Percentiles rank a stretch among this genome's conserved stretches.
Evolutionary conservation across 2,797 vertebrate species (phyloP).

Genomic region (Pygocentrus nattereri): DNA sequence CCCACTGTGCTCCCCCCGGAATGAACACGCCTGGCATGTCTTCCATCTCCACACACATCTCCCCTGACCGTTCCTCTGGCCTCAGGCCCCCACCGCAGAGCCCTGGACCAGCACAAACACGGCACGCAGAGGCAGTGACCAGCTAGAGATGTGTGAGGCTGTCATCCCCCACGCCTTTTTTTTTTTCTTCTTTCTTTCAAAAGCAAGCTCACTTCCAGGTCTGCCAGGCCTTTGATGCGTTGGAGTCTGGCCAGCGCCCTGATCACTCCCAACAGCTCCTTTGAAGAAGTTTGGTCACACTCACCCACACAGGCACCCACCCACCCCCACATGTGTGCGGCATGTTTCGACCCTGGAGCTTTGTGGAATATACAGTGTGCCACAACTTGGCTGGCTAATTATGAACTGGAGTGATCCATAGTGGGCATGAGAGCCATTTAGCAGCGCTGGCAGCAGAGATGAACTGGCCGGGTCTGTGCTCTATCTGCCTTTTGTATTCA

Average conservation of each 20-base stretch:
- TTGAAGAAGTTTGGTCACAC: constrained; percentile 70
- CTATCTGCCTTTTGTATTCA: constrained; percentile 67
- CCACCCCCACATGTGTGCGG: constrained; percentile 9
- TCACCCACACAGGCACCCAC: constrained; percentile 5
- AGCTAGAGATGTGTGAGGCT: constrained; percentile 45
- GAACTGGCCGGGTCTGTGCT: constrained; percentile 62
- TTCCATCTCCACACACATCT: constrained; percentile 48
- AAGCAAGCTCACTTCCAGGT: constrained; percentile 71
- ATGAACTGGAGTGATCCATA: constrained; percentile 47
- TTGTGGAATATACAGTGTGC: constrained; percentile 38
- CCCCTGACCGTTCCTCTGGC: constrained; percentile 28
- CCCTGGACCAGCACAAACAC: constrained; percentile 5
- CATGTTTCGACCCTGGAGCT: constrained; percentile 25
- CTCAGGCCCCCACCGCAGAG: constrained; percentile 24
- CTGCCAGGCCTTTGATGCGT: constrained; percentile 75
- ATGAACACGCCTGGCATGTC: constrained; percentile 41
- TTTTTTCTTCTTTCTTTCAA: constrained; percentile 70
- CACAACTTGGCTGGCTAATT: constrained; percentile 35
- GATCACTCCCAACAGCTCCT: constrained; percentile 77
- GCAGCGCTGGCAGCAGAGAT: constrained; percentile 59
- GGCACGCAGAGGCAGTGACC: constrained; percentile 42
- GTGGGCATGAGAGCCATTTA: constrained; percentile 56
- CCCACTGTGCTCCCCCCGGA: constrained; percentile 40
- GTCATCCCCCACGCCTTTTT: constrained; percentile 29
- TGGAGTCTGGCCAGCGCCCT: constrained; percentile 72